Evolutionary conservation across 2,797 vertebrate genomes (phyloP), one percentile per base, ranked within the genome.

Genomic region (Chaunax sp.): DNA sequence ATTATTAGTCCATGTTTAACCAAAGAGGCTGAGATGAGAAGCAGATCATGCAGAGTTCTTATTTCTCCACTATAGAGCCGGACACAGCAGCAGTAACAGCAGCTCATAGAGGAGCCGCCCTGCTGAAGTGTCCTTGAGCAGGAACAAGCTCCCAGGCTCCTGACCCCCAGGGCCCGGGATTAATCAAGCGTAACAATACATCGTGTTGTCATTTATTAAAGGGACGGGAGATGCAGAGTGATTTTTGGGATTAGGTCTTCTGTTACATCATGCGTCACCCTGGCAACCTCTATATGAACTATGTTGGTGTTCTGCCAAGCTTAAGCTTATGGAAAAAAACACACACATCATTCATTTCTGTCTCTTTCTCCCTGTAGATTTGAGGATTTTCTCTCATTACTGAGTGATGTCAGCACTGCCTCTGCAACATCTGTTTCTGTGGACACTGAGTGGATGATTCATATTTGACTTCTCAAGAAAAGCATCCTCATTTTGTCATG

Each of bases 231-330:
- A 51, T 50, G 37, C 55, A 28, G 51, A 54, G 72, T 30, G 58
- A 26, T 70, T 78, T 66, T 77, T 19, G 9, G 64, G 73, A 77
- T 79, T 81, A 73, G 53, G 41, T 50, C 23, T 13, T 23, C 5
- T 38, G 72, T 77, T 81, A 69, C 23, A 26, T 74, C 59, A 74
- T 20, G 18, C 41, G 15, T 70, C 37, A 14, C 25, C 28, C 40
- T 64, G 69, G 44, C 54, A 53, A 53, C 63, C 2, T 15, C 69
- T 44, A 64, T 51, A 71, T 69, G 57, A 73, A 20, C 61, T 22
- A 14, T 40, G 26, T 15, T 70, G 62, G 23, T 77, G 75, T 57
- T 15, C 53, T 68, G 50, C 52, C 61, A 61, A 53, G 41, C 28
- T 60, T 43, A 38, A 64, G 49, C 64, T 75, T 59, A 66, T 53